phyloP scores from a whole-genome alignment of 2,888 invertebrate species.

The Stenurella melanura region DNA sequence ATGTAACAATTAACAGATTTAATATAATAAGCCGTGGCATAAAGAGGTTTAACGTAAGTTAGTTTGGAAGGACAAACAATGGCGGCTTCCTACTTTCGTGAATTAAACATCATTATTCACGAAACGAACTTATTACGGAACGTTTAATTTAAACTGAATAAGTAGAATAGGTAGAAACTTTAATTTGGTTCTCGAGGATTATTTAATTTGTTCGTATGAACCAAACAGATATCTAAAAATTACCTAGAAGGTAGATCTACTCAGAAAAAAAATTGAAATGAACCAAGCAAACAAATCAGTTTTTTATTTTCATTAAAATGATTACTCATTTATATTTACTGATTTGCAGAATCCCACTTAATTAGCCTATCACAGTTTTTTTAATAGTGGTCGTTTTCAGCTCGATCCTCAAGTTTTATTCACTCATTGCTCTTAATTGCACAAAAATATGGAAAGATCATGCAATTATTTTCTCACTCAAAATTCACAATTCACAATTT shows the following conservation, averaged over 20 bases:
- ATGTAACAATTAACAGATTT: background rate
- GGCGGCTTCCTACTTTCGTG: background rate
- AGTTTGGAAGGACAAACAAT: slow-evolving; percentile 4
- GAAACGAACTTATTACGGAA: slow-evolving; percentile 1
- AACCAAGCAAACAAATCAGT: too few relatives aligned
- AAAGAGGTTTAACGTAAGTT: background rate
- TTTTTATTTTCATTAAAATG: too few relatives aligned
- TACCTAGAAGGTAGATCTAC: background rate
- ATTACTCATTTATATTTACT: too few relatives aligned
- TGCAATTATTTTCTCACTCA: too few relatives aligned
- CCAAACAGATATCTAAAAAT: background rate
- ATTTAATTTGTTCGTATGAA: background rate
- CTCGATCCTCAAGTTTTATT: too few relatives aligned
- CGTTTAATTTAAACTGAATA: background rate
- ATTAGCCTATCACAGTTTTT: too few relatives aligned
- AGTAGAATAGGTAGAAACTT: background rate
- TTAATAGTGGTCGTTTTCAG: too few relatives aligned
- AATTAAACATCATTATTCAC: slow-evolving; percentile 7
- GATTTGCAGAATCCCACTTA: too few relatives aligned
- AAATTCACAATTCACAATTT: too few relatives aligned
- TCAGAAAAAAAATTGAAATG: background rate
- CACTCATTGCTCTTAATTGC: too few relatives aligned
- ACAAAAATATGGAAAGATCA: too few relatives aligned
- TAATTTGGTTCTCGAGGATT: background rate
- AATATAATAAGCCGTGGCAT: background rate